Conservation (phyloP, 92 coral and sea anemone genomes). For the Metridium senile region DNA sequence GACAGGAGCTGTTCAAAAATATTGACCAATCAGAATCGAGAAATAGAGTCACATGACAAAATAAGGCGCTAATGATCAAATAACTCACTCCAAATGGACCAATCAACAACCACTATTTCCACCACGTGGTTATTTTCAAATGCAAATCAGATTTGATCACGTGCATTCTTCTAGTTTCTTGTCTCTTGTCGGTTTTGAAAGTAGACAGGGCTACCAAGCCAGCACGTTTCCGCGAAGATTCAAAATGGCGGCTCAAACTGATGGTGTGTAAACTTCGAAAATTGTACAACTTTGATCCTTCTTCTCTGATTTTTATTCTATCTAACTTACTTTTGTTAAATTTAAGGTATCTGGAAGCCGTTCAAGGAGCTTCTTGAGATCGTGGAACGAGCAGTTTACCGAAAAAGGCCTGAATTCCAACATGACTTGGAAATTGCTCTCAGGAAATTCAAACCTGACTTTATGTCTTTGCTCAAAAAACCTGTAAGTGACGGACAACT, state of each 20-base stretch:
- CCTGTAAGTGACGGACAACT: slow-evolving; percentile 94
- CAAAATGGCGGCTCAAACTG: slow-evolving; percentile 76
- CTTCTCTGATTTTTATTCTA: background rate
- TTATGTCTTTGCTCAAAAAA: slow-evolving; percentile 80
- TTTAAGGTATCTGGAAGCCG: slow-evolving; percentile 89
- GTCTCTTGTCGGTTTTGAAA: background rate
- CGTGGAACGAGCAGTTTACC: slow-evolving; percentile 87
- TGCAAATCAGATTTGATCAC: slow-evolving; percentile 7
- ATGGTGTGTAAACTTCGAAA: slow-evolving; percentile 52
- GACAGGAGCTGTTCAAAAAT: slow-evolving; percentile 26
- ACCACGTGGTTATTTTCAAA: slow-evolving; percentile 26
- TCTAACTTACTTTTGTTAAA: background rate
- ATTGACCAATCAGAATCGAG: slow-evolving; percentile 63
- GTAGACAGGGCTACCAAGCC: slow-evolving; percentile 60
- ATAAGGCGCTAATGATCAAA: slow-evolving; percentile 19
- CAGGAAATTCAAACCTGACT: slow-evolving; percentile 85
- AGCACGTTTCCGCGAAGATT: slow-evolving; percentile 74
- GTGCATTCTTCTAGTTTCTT: slow-evolving; percentile 5
- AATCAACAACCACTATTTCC: slow-evolving; percentile 21
- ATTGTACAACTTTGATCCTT: background rate
- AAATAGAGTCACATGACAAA: slow-evolving; percentile 52
- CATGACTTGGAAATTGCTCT: slow-evolving; percentile 85
- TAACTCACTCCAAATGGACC: slow-evolving; percentile 22
- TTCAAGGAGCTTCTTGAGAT: slow-evolving; percentile 83
- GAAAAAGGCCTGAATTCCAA: slow-evolving; percentile 82